Base-by-base conservation (phyloP, 2,113 vertebrate species). In the Elephas maximus region DNA sequence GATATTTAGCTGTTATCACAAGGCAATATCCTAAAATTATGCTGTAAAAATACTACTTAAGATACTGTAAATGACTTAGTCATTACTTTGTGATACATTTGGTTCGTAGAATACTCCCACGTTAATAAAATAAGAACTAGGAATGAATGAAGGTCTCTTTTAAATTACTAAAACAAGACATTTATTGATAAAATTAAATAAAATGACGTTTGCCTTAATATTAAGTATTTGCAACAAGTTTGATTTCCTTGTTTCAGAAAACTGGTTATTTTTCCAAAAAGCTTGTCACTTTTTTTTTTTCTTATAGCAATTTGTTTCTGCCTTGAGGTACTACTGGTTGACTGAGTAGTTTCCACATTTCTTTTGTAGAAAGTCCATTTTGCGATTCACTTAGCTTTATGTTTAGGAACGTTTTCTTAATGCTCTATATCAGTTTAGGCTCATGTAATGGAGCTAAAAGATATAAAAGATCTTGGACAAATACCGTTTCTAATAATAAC, bases 181-280 rank as follows among this genome's bases (percentile, higher is more conserved):
- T 91, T 51, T 81, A 67, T 88, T 73, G 51, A 57, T 80, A 24
- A 8, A 92, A n/a, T 18, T 63, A 76, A 80, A 37, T 93, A 37
- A 89, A 93, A n/a, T 73, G 48, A 60, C 37, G 71, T 73, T 96
- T 92, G 23, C 37, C 15, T 71, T 63, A 76, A 77, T 86, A 88
- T 41, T 3, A 69, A 69, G 33, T 78, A 51, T 41, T 57, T 57
- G 9, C 17, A n/a, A 1, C 45, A 69, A 90, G 24, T 92, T 48
- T 71, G 63, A 20, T 94, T 95, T 81, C 26, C 21, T 96, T 93
- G 51, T 62, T 81, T 90, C 82, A 90, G 81, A 76, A 92, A 89
- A 88, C 21, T 67, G 69, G 26, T 62, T 57, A 65, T 73, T 91
- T 93, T 91, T 84, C 24, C 53, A 81, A 88, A 89, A 65, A 88